Percentiles rank a stretch among this genome's conserved stretches.
Conservation (phyloP, 2,888 invertebrate genomes). For the Melinaea menophilus region DNA sequence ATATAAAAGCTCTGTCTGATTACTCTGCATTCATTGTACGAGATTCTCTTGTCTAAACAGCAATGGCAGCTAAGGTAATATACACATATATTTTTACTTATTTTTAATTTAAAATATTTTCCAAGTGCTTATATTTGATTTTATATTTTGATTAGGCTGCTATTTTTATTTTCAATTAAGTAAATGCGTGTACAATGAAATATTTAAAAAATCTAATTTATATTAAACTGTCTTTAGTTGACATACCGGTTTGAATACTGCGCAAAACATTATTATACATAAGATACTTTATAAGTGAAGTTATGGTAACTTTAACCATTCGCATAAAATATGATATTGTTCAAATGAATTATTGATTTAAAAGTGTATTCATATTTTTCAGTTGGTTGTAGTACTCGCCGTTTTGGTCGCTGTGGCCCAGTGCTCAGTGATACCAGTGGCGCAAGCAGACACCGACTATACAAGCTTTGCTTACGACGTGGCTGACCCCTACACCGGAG, state of each 20-base stretch:
- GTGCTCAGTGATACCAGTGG: constrained; percentile 69
- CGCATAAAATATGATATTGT: neutral
- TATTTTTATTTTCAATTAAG: too few relatives aligned
- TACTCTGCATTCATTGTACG: constrained; percentile 61
- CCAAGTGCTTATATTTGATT: neutral
- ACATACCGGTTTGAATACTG: too few relatives aligned
- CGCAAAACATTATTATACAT: too few relatives aligned
- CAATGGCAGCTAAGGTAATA: constrained; percentile 72
- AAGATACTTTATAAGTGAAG: too few relatives aligned
- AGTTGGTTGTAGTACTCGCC: constrained; percentile 66
- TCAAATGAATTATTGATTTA: constrained; percentile 5
- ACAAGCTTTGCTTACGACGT: constrained; percentile 77
- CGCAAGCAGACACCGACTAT: constrained; percentile 72
- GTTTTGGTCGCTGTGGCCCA: constrained; percentile 63
- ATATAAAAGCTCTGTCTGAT: constrained; percentile 62
- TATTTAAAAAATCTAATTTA: too few relatives aligned
- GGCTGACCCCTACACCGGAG: constrained; percentile 77
- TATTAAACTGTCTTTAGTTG: too few relatives aligned
- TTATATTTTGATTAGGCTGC: too few relatives aligned
- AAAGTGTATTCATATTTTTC: constrained; percentile 38
- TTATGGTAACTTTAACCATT: too few relatives aligned
- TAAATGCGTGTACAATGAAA: too few relatives aligned
- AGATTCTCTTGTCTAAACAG: constrained; percentile 56
- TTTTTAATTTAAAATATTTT: neutral
- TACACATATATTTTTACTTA: constrained; percentile 4